Evolutionary conservation across 1,140 invertebrate genomes (phyloP), one percentile per base, ranked within the genome.

Genomic region (Potamilus streckersoni): DNA sequence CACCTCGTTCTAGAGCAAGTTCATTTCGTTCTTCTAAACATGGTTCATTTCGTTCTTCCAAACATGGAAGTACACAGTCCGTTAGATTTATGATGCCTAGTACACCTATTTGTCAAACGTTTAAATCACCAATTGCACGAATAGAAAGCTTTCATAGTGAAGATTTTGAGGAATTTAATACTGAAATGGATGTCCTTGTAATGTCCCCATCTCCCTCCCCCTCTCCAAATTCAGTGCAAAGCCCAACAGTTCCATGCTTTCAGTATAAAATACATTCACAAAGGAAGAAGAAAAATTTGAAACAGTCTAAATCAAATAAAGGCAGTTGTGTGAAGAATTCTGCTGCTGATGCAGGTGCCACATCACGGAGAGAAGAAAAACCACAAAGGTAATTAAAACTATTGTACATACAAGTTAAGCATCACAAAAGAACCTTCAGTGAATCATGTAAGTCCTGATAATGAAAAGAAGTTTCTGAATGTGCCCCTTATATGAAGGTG

Each of bases 121-220:
- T 87, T 59, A 79, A 81, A 61, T 85, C 83, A 20, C 86, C 86
- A 31, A 76, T 88, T 61, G 86, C 86, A 74, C 81, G 86, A n/a
- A 87, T 88, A 65, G 86, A 88, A 67, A 88, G 86, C 78, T 88
- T 88, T 71, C 86, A 88, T 75, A 88, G 86, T 77, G 85, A 87
- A 73, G 86, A 88, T 73, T 87, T 88, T 80, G 86, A 88, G 70
- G 79, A 73, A 69, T 83, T 78, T 70, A 79, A 82, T 31, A 74
- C 74, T 31, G 81, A 85, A 69, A 74, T 79, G 66, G 83, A 86
- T 12, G 79, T 70, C 27, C 73, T 77, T 31, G 82, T 83, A 31
- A 79, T 76, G 56, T 80, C 78, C 55, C 83, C 58, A 74, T 73
- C 70, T 38, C 78, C 63, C 76, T 77, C 84, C 8, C 77, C 78